phyloP scores from a whole-genome alignment of 92 coral and sea anemone species.

The Hydrozoanthus gracilis region DNA sequence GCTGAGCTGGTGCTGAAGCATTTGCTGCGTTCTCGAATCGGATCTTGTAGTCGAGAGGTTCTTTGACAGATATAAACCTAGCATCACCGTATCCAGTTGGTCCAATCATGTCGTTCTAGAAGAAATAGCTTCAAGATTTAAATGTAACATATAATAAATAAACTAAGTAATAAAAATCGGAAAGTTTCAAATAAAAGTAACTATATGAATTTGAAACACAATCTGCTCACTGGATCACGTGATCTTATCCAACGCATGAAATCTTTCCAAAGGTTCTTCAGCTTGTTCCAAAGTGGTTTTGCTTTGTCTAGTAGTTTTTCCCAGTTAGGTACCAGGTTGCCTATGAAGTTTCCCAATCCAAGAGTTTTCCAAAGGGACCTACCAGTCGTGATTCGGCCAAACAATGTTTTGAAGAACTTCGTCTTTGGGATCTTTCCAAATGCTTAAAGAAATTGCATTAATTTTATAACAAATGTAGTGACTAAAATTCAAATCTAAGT shows the following conservation, averaged over 20 bases:
- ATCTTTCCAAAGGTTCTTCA: slow-evolving; percentile 2
- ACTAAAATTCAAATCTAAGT: neutral
- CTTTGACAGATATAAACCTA: slow-evolving; percentile 67
- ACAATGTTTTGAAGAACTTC: slow-evolving; percentile 9
- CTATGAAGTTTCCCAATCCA: slow-evolving; percentile 24
- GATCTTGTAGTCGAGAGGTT: slow-evolving; percentile 72
- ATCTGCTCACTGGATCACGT: slow-evolving; percentile 10
- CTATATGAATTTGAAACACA: neutral
- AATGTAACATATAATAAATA: neutral
- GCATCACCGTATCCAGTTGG: slow-evolving; percentile 85
- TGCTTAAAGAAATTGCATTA: neutral
- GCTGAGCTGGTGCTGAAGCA: slow-evolving; percentile 87
- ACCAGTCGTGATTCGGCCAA: slow-evolving; percentile 13
- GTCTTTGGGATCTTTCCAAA: slow-evolving; percentile 30
- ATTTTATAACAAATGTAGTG: no score
- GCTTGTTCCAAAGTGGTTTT: slow-evolving; percentile 1
- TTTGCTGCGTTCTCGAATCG: slow-evolving; percentile 83
- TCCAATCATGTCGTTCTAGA: slow-evolving; percentile 87
- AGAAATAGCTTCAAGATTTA: neutral
- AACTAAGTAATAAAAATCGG: neutral
- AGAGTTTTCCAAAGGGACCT: slow-evolving; percentile 27
- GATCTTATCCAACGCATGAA: slow-evolving; percentile 30
- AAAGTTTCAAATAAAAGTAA: neutral
- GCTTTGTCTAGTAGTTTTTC: slow-evolving; percentile 11
- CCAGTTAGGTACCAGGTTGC: slow-evolving; percentile 34